Conservation (phyloP, 2,797 vertebrate species). For the Sebastes alutus region DNA sequence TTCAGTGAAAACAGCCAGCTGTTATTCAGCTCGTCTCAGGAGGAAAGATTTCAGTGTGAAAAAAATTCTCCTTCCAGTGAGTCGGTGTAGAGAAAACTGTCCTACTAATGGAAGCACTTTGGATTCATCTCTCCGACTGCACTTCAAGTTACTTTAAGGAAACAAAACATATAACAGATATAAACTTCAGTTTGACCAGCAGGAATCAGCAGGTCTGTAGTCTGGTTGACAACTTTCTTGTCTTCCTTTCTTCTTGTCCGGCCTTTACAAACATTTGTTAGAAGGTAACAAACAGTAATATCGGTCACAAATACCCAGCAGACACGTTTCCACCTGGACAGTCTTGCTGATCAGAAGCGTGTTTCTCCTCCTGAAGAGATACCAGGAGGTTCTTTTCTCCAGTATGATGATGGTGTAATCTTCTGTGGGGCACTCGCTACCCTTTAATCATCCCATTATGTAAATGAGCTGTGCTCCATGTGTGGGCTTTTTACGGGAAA, state of each 20-base stretch:
- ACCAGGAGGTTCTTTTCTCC: conserved; percentile 4
- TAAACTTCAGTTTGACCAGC: too few species aligned
- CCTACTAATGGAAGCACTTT: neutral
- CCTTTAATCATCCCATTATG: conserved; percentile 53
- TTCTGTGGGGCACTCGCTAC: neutral
- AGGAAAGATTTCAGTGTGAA: neutral
- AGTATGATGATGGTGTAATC: conserved; percentile 2
- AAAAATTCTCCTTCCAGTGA: neutral
- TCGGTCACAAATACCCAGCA: neutral
- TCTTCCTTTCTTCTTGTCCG: too few species aligned
- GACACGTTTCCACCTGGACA: neutral
- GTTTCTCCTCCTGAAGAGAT: neutral
- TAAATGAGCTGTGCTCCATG: conserved; percentile 19
- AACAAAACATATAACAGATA: too few species aligned
- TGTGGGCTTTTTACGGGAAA: conserved; percentile 27
- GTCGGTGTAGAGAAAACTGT: neutral
- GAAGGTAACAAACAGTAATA: neutral
- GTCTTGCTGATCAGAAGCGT: neutral
- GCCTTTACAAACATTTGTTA: neutral
- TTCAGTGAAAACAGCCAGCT: neutral
- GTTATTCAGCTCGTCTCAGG: neutral
- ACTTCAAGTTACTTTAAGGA: too few species aligned
- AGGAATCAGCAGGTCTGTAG: too few species aligned
- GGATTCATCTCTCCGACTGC: neutral
- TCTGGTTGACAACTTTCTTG: too few species aligned